These are phyloP conservation scores for Geophilus truncorum DNA, from an alignment of 2,888 invertebrate species.

Conservation along the genomic window DNA sequence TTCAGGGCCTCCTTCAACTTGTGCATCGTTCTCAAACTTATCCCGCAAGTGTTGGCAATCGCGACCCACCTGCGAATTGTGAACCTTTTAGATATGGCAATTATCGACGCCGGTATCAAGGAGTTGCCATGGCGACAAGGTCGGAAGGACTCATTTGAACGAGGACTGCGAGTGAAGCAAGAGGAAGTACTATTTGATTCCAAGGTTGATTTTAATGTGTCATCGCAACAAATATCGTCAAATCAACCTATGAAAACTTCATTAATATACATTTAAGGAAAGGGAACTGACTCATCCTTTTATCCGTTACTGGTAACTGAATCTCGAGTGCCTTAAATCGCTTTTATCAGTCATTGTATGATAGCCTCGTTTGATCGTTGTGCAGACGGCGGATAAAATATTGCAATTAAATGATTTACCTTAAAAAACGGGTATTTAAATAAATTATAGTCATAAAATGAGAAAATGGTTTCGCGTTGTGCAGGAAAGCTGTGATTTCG, in stretches of 20 bases:
- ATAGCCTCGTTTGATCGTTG: not conserved
- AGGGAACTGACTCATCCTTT: not conserved
- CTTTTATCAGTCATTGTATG: not conserved
- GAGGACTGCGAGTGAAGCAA: not conserved
- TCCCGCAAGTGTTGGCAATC: not conserved
- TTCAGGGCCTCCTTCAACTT: not conserved
- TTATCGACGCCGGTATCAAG: not conserved
- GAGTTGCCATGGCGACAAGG: not conserved
- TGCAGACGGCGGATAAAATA: not conserved
- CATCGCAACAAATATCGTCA: not conserved
- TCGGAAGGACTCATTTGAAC: not conserved
- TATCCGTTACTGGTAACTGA: not conserved
- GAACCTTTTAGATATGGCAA: not conserved
- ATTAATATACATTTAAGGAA: not conserved
- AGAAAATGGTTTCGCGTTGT: too few relatives aligned
- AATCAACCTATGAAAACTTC: not conserved
- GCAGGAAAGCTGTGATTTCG: too few relatives aligned
- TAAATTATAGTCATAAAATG: too few relatives aligned
- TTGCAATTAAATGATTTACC: not conserved
- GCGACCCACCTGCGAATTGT: not conserved
- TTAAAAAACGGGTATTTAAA: too few relatives aligned
- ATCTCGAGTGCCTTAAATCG: not conserved
- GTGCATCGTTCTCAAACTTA: not conserved
- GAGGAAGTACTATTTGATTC: not conserved
- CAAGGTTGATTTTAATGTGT: slow-evolving; percentile 1